Percentiles rank a stretch among this genome's conserved stretches.
Conservation (phyloP, 2,888 invertebrate genomes). For the Pecten maximus region DNA sequence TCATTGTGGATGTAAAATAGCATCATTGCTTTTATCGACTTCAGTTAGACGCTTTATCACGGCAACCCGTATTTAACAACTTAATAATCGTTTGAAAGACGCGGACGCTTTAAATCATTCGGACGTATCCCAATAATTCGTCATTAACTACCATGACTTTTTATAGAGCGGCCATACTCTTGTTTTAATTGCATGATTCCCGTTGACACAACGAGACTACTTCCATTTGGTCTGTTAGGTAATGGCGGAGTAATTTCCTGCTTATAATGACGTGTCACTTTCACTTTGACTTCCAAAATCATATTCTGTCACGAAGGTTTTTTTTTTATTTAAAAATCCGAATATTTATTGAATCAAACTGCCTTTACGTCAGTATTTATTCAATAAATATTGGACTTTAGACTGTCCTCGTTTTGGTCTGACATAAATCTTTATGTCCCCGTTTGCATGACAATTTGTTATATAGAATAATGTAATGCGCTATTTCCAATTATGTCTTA, state of each 20-base stretch:
- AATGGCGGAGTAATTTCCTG: constrained; percentile 4
- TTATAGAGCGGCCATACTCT: not conserved
- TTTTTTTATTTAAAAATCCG: not conserved
- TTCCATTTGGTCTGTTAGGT: not conserved
- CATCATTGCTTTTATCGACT: constrained; percentile 31
- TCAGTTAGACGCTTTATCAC: constrained; percentile 27
- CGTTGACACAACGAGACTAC: not conserved
- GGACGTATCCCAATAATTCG: constrained; percentile 6
- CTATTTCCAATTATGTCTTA: not conserved
- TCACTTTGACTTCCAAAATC: not conserved
- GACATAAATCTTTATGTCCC: not conserved
- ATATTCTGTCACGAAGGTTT: not conserved
- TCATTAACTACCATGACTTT: not conserved
- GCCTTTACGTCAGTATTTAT: not conserved
- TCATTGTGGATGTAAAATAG: constrained; percentile 27
- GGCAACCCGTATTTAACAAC: constrained; percentile 29
- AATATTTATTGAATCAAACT: not conserved
- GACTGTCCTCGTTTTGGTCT: not conserved
- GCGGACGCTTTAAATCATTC: constrained; percentile 30
- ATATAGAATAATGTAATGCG: not conserved
- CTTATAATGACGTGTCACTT: constrained; percentile 11
- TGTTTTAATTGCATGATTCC: not conserved
- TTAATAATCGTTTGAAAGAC: constrained; percentile 30
- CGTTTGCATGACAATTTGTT: not conserved
- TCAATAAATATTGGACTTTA: not conserved